Conservation (phyloP, 2,797 vertebrate genomes). For the Tragopan temminckii region DNA sequence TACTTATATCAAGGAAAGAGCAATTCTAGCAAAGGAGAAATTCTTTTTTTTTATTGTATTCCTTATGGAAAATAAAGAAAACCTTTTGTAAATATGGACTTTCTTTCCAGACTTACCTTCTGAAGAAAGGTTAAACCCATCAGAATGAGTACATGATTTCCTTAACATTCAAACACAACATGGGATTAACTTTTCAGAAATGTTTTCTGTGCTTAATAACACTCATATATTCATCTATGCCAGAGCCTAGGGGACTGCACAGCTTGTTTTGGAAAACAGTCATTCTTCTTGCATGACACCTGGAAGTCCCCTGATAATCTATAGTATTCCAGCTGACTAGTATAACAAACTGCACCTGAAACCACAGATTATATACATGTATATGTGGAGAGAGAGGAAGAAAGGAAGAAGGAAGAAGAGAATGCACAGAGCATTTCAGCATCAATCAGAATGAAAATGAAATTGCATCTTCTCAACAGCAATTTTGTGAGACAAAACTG, state of each 20-base stretch:
- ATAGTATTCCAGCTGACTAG: not conserved
- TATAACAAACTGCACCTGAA: slow-evolving; percentile 60
- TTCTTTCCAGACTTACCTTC: slow-evolving; percentile 51
- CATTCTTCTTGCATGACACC: slow-evolving; percentile 62
- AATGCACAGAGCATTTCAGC: not conserved
- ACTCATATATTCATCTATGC: slow-evolving; percentile 36
- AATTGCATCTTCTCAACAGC: not conserved
- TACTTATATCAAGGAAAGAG: not conserved
- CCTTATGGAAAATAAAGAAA: slow-evolving; percentile 65
- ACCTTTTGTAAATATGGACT: slow-evolving; percentile 43
- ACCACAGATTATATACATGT: not conserved
- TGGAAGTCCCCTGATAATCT: slow-evolving; percentile 64
- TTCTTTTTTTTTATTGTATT: slow-evolving; percentile 1
- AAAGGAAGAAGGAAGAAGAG: not conserved
- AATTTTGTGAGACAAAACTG: not conserved
- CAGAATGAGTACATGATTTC: slow-evolving; percentile 61
- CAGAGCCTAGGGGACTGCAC: slow-evolving; percentile 49
- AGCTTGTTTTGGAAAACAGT: slow-evolving; percentile 70
- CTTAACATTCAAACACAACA: slow-evolving; percentile 43
- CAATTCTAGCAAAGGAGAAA: slow-evolving; percentile 21
- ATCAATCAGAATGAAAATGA: not conserved
- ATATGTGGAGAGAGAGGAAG: not conserved
- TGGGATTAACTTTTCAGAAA: slow-evolving; percentile 60
- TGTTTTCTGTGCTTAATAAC: slow-evolving; percentile 46
- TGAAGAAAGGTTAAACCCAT: slow-evolving; percentile 60